Percentiles rank a stretch among this genome's conserved stretches.
These are phyloP conservation scores for Metallyticus violacea DNA, from an alignment of 2,888 invertebrate species.

Conservation along the genomic window DNA sequence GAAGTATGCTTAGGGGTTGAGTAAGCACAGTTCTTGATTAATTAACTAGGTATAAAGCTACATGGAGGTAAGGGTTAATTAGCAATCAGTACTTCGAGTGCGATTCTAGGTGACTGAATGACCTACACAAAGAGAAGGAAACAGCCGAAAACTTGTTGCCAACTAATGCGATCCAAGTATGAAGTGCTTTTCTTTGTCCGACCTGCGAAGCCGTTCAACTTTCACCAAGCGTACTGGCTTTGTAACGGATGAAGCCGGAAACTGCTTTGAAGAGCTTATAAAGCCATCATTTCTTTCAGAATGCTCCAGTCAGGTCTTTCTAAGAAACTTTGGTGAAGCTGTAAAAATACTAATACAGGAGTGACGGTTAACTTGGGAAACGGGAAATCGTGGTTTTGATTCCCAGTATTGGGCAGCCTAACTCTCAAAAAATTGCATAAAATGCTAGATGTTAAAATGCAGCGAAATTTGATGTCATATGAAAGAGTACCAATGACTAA, in stretches of 20 bases:
- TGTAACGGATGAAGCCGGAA: not conserved
- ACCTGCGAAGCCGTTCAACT: not conserved
- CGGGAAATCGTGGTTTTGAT: too few species aligned
- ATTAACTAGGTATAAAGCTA: slow-evolving; percentile 1
- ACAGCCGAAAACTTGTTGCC: not conserved
- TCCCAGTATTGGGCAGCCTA: too few species aligned
- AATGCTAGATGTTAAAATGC: too few species aligned
- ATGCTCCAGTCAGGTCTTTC: too few species aligned
- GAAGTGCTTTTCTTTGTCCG: not conserved
- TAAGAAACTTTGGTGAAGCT: too few species aligned
- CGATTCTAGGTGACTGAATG: not conserved
- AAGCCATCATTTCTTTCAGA: too few species aligned
- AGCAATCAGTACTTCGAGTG: slow-evolving; percentile 6
- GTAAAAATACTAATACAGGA: too few species aligned
- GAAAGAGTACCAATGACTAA: too few species aligned
- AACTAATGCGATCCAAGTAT: not conserved
- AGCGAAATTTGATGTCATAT: too few species aligned
- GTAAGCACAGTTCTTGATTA: not conserved
- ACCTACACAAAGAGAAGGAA: not conserved
- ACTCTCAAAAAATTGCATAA: too few species aligned
- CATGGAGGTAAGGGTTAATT: not conserved
- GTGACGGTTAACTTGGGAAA: too few species aligned
- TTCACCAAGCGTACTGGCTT: not conserved
- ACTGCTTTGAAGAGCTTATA: too few species aligned
- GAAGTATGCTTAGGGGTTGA: not conserved